Conservation (phyloP, 1,140 invertebrate genomes). For the Solen grandis region DNA sequence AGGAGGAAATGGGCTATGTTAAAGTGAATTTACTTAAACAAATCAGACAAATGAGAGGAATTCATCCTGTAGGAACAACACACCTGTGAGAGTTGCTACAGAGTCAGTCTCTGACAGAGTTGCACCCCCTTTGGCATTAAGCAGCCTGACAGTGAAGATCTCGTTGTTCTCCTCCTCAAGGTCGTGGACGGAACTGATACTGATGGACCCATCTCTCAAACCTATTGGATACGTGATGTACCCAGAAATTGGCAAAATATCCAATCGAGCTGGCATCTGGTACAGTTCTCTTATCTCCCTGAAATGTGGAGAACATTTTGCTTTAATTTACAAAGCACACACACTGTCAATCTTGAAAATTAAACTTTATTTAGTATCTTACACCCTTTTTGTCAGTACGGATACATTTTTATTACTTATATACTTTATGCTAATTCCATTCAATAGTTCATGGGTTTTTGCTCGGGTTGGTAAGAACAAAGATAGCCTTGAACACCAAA, state of each 20-base stretch:
- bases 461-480: neutral
- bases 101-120: constrained; percentile 65
- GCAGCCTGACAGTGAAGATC: constrained; percentile 73
- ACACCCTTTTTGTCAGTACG: neutral
- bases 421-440: neutral
- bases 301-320: constrained; percentile 42
- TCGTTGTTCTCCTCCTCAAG: constrained; percentile 75
- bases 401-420: neutral
- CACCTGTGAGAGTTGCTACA: constrained; percentile 75
- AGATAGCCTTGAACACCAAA: no score
- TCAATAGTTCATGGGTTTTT: neutral
- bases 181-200: constrained; percentile 71
- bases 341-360: no score
- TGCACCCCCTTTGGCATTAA: constrained; percentile 72
- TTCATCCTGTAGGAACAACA: no score
- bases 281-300: constrained; percentile 74
- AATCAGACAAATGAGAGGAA: no score
- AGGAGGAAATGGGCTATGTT: no score
- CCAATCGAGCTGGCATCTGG: constrained; percentile 61
- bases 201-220: constrained; percentile 52
- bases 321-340: neutral
- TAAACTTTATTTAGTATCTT: neutral
- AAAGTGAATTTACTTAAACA: no score
- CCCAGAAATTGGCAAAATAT: constrained; percentile 75
- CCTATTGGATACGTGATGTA: constrained; percentile 65